Evolutionary conservation across 2,113 vertebrate species (phyloP).

Genomic region (Cinclus mexicanus): DNA sequence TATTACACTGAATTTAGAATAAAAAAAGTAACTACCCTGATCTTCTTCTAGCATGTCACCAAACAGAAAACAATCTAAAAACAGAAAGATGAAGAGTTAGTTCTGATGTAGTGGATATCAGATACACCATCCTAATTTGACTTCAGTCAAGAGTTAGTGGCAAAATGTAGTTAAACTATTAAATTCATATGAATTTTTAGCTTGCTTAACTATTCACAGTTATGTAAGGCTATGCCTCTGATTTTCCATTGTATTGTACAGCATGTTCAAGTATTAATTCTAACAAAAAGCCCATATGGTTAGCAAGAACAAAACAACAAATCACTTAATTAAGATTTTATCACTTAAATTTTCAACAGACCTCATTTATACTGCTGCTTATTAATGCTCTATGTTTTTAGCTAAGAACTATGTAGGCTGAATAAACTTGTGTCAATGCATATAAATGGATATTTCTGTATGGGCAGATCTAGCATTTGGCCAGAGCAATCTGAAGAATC

Average conservation of each 20-base stretch:
- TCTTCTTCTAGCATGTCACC: neutral
- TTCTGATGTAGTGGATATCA: neutral
- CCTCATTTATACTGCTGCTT: neutral
- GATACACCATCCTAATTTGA: neutral
- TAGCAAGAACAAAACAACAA: slow-evolving; percentile 44
- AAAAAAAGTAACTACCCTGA: neutral
- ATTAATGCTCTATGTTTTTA: neutral
- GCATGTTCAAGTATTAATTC: slow-evolving; percentile 17
- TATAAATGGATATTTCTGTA: neutral
- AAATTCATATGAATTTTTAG: neutral
- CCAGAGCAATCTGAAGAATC: neutral
- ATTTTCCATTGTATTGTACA: slow-evolving; percentile 41
- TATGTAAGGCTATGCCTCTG: neutral
- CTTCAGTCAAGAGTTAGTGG: neutral
- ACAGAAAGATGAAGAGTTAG: neutral
- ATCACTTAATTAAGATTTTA: slow-evolving; percentile 54
- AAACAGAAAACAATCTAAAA: neutral
- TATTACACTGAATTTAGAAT: neutral
- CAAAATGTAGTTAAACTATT: neutral
- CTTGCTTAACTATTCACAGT: neutral
- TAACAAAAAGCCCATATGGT: slow-evolving; percentile 34
- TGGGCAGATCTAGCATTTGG: neutral
- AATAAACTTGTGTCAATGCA: neutral
- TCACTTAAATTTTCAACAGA: slow-evolving; percentile 39
- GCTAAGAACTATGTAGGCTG: neutral